These are phyloP conservation scores for Muscicapa comitata DNA, from an alignment of 2,797 vertebrate species.

Conservation along the genomic window DNA sequence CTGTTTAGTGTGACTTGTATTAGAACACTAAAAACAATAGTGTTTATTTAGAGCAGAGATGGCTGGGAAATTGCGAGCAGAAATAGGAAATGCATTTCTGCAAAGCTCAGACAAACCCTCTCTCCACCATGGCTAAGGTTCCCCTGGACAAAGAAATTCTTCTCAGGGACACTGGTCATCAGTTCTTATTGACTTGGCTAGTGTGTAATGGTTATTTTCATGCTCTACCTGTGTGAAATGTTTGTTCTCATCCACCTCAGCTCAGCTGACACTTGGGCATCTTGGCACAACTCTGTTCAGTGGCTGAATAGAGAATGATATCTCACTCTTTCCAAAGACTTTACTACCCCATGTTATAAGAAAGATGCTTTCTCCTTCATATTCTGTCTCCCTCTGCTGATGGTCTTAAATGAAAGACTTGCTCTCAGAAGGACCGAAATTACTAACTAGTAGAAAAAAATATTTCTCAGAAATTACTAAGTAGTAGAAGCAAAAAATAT, in stretches of 20 bases:
- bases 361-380: neutral
- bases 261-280: neutral
- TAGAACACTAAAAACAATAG: neutral
- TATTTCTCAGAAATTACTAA: neutral
- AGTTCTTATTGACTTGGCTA: neutral
- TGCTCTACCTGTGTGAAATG: neutral
- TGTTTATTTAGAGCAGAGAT: neutral
- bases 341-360: neutral
- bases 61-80: neutral
- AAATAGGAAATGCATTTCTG: neutral
- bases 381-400: neutral
- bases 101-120: neutral
- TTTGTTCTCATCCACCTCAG: neutral
- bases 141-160: neutral
- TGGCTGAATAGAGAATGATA: neutral
- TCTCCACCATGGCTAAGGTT: rapidly evolving
- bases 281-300: neutral
- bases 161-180: neutral
- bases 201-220: neutral
- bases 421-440: neutral
- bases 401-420: neutral
- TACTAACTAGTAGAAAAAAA: neutral
- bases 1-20: neutral
- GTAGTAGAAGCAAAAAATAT: neutral
- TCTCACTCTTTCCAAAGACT: neutral